Conservation (phyloP, 2,113 vertebrate species). For the Aspiorhynchus laticeps region DNA sequence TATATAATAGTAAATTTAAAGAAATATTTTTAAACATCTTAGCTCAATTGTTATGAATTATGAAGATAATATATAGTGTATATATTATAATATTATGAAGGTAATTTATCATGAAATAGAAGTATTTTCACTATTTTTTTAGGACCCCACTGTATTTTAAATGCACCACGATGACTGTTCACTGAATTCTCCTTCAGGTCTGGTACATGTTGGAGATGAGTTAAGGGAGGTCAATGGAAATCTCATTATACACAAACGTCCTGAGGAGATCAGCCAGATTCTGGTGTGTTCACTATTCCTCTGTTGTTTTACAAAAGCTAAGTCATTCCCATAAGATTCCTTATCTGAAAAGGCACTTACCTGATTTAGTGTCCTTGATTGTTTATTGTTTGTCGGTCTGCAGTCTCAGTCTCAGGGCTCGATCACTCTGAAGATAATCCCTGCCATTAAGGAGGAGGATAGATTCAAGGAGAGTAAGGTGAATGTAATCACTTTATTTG, state of each 20-base stretch:
- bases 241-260: slow-evolving; percentile 87
- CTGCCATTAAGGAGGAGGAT: slow-evolving; percentile 89
- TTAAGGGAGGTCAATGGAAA: slow-evolving; percentile 94
- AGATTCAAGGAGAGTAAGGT: slow-evolving; percentile 90
- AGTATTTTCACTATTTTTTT: not conserved
- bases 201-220: slow-evolving; percentile 94
- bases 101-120: not conserved
- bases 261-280: slow-evolving; percentile 95
- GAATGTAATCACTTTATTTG: slow-evolving; percentile 44
- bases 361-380: slow-evolving; percentile 17
- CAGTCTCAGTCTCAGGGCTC: slow-evolving; percentile 95
- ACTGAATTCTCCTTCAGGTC: slow-evolving; percentile 75
- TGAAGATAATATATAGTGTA: not conserved
- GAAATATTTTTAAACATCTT: too few species aligned
- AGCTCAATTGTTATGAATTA: not conserved
- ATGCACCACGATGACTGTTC: slow-evolving; percentile 13
- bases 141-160: not conserved
- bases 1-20: too few species aligned
- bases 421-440: slow-evolving; percentile 94
- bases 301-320: not conserved
- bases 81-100: not conserved
- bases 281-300: slow-evolving; percentile 77
- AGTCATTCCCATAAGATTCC: not conserved
- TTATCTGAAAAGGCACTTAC: slow-evolving; percentile 3
- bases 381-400: not conserved